These are phyloP conservation scores for Aramus guarauna DNA, from an alignment of 2,113 vertebrate genomes.

Conservation along the genomic window DNA sequence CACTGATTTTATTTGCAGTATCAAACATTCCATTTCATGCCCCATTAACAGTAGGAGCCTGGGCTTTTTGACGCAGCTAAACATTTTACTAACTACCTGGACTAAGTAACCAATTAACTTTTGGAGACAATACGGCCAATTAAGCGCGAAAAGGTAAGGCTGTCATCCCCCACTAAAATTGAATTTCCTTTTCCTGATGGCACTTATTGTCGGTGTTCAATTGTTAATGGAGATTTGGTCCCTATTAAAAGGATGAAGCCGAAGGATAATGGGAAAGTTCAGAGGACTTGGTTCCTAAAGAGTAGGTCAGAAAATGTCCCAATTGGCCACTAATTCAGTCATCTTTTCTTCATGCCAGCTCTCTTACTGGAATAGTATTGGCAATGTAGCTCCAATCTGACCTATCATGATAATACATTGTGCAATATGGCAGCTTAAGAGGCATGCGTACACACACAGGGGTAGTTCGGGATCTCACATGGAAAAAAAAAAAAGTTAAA, in stretches of 20 bases:
- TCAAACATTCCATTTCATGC: slow-evolving; percentile 99
- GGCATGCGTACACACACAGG: background rate
- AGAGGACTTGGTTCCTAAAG: slow-evolving; percentile 77
- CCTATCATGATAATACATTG: slow-evolving; percentile 8
- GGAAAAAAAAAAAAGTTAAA: background rate
- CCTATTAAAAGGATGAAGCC: slow-evolving; percentile 80
- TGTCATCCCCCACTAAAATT: slow-evolving; percentile 90
- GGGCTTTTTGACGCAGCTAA: slow-evolving; percentile 99
- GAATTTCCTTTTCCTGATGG: slow-evolving; percentile 84
- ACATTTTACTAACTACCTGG: slow-evolving; percentile 99
- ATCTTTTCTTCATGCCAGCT: slow-evolving; percentile 73
- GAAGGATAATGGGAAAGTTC: slow-evolving; percentile 76
- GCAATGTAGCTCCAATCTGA: slow-evolving; percentile 21
- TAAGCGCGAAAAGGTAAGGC: slow-evolving; percentile 99
- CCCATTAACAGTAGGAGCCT: slow-evolving; percentile 99
- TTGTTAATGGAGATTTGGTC: slow-evolving; percentile 80
- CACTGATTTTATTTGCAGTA: slow-evolving; percentile 99
- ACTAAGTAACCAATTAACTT: slow-evolving; percentile 99
- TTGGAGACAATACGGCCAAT: slow-evolving; percentile 99
- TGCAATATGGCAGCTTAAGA: slow-evolving; percentile 48
- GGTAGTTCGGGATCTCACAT: background rate
- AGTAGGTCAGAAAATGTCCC: slow-evolving; percentile 77
- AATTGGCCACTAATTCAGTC: slow-evolving; percentile 73
- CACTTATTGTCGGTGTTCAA: slow-evolving; percentile 74
- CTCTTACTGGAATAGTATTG: slow-evolving; percentile 52